A percentile compares a stretch with the other conserved stretches of the same genome.
Evolutionary conservation across 2,113 vertebrate species (phyloP).

Genomic region (Mormoops blainvillei): DNA sequence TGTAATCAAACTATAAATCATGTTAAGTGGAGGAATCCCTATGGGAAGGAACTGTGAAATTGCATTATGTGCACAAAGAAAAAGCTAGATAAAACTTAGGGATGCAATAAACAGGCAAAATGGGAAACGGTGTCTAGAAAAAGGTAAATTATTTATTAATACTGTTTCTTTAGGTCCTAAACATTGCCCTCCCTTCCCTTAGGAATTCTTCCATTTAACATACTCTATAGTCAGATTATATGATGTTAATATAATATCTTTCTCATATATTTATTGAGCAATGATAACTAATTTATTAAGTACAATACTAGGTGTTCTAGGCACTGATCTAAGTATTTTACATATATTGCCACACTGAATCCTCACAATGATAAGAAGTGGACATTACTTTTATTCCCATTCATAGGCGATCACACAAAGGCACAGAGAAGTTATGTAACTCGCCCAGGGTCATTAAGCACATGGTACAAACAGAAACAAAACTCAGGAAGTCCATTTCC

Average conservation of each 20-base stretch:
- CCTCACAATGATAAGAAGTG: not conserved
- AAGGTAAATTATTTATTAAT: not conserved
- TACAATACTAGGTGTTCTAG: not conserved
- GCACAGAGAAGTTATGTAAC: not conserved
- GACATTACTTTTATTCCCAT: not conserved
- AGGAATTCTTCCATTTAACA: constrained; percentile 2
- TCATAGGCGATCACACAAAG: not conserved
- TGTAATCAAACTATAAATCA: not conserved
- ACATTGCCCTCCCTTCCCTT: not conserved
- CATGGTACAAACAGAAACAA: not conserved
- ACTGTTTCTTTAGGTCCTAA: not conserved
- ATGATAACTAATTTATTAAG: not conserved
- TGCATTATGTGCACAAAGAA: not conserved
- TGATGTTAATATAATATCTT: not conserved
- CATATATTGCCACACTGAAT: not conserved
- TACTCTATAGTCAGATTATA: not conserved
- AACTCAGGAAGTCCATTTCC: not conserved
- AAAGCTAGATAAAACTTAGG: not conserved
- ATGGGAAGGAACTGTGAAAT: not conserved
- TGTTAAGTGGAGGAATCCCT: not conserved
- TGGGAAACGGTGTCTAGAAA: not conserved
- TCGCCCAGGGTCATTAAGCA: not conserved
- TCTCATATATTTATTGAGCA: not conserved
- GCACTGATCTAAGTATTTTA: not conserved
- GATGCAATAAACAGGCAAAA: not conserved